Base-by-base conservation (phyloP, 2,113 vertebrate genomes). In the Ophiodon elongatus region DNA sequence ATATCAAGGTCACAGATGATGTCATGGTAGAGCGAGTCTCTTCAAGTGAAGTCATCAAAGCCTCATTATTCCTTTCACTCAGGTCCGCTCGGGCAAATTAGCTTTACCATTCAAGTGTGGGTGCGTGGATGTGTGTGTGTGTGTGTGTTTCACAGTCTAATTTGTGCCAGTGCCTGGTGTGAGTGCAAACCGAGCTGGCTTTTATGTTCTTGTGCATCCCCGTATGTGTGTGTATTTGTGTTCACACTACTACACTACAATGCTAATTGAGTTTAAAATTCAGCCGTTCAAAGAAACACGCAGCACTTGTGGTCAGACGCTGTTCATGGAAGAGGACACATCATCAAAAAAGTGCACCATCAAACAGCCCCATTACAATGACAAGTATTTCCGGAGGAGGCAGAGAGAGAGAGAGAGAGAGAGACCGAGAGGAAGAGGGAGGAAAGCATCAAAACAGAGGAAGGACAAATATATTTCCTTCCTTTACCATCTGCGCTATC, bases 1-100 rank as follows among this genome's bases (percentile, higher is more conserved):
- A 71, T 9, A 21, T 25, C 3, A 31, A 84, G 91, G 90, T 89
- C 75, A 19, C 31, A 23, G 65, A 83, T 87, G 91, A 92, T 90
- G 85, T 85, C 83, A 82, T 25, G 15, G 57, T 73, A 57, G n/a
- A 77, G 45, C 25, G 52, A 78, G 72, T 50, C 87, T 85, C 71
- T 82, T 85, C 70, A 41, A 73, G 70, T 82, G 84, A 92, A 92
- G 85, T 89, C 86, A 90, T 93, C 88, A 93, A 91, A 89, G 89
- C 73, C 83, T 92, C 88, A 92, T 92, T 93, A 91, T 90, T 92
- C 86, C 83, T 89, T 92, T 88, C 81, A 84, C 74, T 85, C 76
- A 29, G 35, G 83, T 76, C 80, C 14, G 43, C 80, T 88, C 3
- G 11, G 65, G 73, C 65, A 86, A 92, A 92, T 90, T 89, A 91